A percentile compares a stretch with the other conserved stretches of the same genome.
phyloP scores from a whole-genome alignment of 37 sponge, comb jelly and placozoan species.

The Bolinopsis microptera region DNA sequence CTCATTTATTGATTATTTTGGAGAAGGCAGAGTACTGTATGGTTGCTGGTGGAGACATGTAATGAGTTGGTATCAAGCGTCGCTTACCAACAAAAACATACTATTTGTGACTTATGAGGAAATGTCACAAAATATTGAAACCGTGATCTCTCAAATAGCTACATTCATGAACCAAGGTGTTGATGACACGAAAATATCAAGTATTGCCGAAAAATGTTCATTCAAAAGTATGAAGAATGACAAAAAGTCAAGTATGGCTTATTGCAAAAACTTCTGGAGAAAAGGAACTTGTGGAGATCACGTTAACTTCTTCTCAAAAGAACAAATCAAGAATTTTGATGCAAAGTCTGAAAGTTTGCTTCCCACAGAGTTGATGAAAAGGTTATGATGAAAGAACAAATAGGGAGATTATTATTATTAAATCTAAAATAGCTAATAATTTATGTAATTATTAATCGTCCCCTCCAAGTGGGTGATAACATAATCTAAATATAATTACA shows the following conservation, averaged over 20 bases:
- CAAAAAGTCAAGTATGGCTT: conserved; percentile 24
- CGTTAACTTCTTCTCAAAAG: conserved; percentile 21
- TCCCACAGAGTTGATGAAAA: background rate
- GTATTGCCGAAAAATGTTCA: background rate
- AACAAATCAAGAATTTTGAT: conserved; percentile 16
- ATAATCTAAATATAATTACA: too few species aligned
- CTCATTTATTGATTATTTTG: background rate
- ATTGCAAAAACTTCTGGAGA: conserved; percentile 46
- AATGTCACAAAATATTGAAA: background rate
- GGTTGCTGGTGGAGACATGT: conserved; percentile 56
- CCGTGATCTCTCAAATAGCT: background rate
- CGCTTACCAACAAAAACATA: background rate
- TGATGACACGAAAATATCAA: background rate
- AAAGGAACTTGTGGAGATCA: conserved; percentile 40
- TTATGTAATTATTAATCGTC: too few species aligned
- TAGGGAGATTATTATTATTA: too few species aligned
- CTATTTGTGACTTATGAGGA: conserved; percentile 50
- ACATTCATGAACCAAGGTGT: background rate
- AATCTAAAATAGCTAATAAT: too few species aligned
- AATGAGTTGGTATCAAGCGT: conserved; percentile 24
- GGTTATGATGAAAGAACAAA: too few species aligned
- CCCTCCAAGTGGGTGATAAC: too few species aligned
- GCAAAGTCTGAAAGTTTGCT: background rate
- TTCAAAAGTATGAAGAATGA: conserved; percentile 13
- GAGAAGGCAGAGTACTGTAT: conserved; percentile 6